phyloP scores from a whole-genome alignment of 2,113 vertebrate genomes.

The Oncorhynchus nerka region DNA sequence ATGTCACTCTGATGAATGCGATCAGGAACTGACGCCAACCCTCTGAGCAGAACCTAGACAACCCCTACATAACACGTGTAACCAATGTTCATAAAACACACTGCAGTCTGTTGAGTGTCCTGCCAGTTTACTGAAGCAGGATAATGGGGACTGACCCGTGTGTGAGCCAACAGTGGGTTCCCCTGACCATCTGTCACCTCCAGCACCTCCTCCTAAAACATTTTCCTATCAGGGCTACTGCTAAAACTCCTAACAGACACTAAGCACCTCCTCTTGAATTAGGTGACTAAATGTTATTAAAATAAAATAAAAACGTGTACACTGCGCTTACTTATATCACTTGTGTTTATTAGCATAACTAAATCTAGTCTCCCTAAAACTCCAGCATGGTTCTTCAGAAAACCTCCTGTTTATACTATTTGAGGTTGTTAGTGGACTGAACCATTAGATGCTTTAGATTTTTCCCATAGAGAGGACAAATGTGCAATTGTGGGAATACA shows the following conservation, averaged over 20 bases:
- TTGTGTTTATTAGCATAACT: too few relatives aligned
- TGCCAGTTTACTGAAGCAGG: neutral
- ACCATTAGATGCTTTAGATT: constrained; percentile 27
- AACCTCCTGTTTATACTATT: neutral
- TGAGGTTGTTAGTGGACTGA: neutral
- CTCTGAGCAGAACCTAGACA: neutral
- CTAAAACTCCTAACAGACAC: too few relatives aligned
- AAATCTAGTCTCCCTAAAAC: too few relatives aligned
- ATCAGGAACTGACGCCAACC: neutral
- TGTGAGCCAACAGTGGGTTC: neutral
- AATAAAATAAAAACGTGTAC: too few relatives aligned
- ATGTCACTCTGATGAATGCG: neutral
- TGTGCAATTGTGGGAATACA: neutral
- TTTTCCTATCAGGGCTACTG: too few relatives aligned
- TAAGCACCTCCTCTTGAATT: too few relatives aligned
- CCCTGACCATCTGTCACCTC: neutral
- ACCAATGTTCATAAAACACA: neutral
- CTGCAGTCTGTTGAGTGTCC: neutral
- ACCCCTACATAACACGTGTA: neutral
- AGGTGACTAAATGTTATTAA: too few relatives aligned
- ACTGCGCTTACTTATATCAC: too few relatives aligned
- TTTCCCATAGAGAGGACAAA: neutral
- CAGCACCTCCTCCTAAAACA: too few relatives aligned
- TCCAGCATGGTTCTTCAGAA: too few relatives aligned
- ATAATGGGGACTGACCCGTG: neutral